phyloP scores from a whole-genome alignment of 2,888 invertebrate species.

The Dynastes tityus region DNA sequence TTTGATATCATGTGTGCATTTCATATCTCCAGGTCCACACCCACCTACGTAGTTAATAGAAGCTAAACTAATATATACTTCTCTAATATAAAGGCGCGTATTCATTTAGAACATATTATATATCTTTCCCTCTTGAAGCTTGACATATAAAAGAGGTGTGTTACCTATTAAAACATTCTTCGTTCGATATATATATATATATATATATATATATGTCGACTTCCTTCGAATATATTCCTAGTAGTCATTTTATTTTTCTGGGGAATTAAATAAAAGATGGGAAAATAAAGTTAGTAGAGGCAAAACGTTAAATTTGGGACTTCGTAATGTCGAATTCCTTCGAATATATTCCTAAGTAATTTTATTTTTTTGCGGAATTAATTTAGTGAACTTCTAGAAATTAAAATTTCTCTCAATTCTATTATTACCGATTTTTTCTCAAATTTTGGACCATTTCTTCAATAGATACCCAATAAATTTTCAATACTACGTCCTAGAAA shows the following conservation, averaged over 20 bases:
- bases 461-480: too few relatives aligned
- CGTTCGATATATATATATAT: background rate
- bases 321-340: too few relatives aligned
- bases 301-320: background rate
- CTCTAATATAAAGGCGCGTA: background rate
- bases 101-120: background rate
- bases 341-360: too few relatives aligned
- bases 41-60: background rate
- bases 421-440: too few relatives aligned
- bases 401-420: too few relatives aligned
- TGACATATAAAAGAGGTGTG: constrained; percentile 5
- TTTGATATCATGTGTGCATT: background rate
- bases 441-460: too few relatives aligned
- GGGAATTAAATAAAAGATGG: too few relatives aligned
- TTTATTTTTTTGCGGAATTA: too few relatives aligned
- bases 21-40: background rate
- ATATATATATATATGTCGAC: too few relatives aligned
- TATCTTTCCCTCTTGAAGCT: background rate
- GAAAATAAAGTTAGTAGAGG: background rate
- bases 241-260: too few relatives aligned
- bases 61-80: background rate
- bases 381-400: background rate
- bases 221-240: too few relatives aligned
- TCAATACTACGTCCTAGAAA: too few relatives aligned
- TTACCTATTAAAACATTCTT: constrained; percentile 4